Conservation (phyloP, 2,113 vertebrate genomes). For the Cephalophus harveyi region DNA sequence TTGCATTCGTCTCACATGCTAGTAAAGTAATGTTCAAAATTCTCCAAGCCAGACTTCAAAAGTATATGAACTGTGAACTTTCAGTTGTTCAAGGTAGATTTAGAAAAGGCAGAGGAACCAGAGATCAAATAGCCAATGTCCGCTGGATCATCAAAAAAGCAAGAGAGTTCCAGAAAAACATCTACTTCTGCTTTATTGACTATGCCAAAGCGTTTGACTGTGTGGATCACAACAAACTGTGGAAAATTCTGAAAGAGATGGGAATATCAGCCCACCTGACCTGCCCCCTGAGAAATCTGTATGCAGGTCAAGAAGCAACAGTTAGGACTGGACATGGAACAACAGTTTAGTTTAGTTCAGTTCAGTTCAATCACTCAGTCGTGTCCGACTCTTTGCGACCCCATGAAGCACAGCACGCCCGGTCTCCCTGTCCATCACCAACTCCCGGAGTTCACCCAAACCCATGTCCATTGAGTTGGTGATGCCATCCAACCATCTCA, state of each 20-base stretch:
- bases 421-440: not conserved
- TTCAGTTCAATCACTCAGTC: not conserved
- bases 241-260: not conserved
- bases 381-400: rapidly evolving
- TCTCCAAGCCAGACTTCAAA: not conserved
- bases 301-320: not conserved
- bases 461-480: not conserved
- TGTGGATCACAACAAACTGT: not conserved
- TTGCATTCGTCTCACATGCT: not conserved
- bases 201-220: not conserved
- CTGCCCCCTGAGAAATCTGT: not conserved
- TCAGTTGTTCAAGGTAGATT: not conserved
- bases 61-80: not conserved
- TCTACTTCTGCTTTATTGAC: not conserved
- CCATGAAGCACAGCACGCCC: not conserved
- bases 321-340: not conserved
- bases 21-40: not conserved
- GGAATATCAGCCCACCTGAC: not conserved
- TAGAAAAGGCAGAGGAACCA: not conserved
- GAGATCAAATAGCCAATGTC: not conserved
- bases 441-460: not conserved
- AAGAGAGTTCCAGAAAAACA: not conserved
- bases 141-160: not conserved
- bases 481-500: not conserved
- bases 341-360: not conserved